Evolutionary conservation across 2,797 vertebrate genomes (phyloP), one percentile per base, ranked within the genome.

Genomic region (Dromococcyx pavoninus): DNA sequence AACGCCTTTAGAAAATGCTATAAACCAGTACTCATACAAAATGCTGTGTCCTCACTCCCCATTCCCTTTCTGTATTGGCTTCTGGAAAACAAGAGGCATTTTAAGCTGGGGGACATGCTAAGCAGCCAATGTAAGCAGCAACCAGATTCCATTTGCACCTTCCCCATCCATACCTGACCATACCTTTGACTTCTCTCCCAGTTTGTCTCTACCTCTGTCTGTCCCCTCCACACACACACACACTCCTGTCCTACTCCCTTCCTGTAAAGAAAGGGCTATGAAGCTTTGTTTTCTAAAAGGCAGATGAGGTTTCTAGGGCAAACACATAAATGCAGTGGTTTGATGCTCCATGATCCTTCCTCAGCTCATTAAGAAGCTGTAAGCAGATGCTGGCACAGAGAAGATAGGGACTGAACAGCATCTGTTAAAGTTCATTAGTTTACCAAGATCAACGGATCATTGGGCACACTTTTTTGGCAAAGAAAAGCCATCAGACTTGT

Each of bases 341-440:
- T 30, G 46, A 56, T 48, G 57, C 56, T 88, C 67, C 54, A 15
- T 8, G 41, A 74, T 54, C 83, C 86, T 70, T 89, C 61, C 86
- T 77, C 90, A 74, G 83, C 74, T 74, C 89, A 93, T 82, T 56
- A 92, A 77, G 71, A 67, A 89, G 71, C 85, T 69, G 23, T 69
- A 51, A 96, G 88, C 60, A 79, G 87, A 82, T 71, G 69, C 81
- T 91, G 86, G 93, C 90, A 91, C 58, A 56, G 32, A 86, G 39
- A 28, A 80, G 67, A 21, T 7, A 41, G 67, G 6, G 12, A 70
- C 54, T 58, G 74, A 88, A 85, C 80, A 94, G 89, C 86, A 82
- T 90, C 95, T 96, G 94, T 80, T 93, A 65, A 62, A 96, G 86
- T 95, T 91, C 93, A 95, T 96, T 96, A 91, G 80, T 89, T 95